phyloP scores from a whole-genome alignment of 1,140 invertebrate species.

The Rhopalosiphum padi region DNA sequence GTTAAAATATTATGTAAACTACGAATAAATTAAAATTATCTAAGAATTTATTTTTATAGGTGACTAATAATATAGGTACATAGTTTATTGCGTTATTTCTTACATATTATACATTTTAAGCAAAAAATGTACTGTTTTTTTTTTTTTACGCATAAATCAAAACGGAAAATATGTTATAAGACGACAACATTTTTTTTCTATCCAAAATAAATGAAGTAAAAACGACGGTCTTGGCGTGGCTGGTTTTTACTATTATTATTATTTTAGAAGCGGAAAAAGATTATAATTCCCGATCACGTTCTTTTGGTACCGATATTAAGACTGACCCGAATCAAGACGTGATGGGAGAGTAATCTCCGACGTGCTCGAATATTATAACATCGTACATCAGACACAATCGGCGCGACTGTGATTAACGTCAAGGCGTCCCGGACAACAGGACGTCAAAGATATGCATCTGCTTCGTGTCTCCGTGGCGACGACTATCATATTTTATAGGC shows the following conservation, averaged over 20 bases:
- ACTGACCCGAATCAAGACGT: slow-evolving; percentile 33
- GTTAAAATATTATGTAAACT: background rate
- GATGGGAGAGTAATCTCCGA: slow-evolving; percentile 13
- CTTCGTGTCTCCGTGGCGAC: background rate
- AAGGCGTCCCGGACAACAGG: background rate
- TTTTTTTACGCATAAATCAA: background rate
- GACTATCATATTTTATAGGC: background rate
- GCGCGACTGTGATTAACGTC: background rate
- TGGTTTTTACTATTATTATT: background rate
- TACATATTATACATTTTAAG: background rate
- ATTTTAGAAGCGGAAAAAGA: background rate
- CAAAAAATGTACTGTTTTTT: background rate
- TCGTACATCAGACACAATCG: slow-evolving; percentile 27
- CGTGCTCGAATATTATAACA: slow-evolving; percentile 2
- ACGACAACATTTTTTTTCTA: background rate
- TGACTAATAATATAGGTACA: background rate
- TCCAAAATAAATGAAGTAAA: background rate
- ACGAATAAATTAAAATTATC: background rate
- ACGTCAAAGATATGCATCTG: background rate
- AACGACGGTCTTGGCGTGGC: background rate
- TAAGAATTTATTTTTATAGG: background rate
- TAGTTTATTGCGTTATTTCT: background rate
- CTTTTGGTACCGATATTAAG: background rate
- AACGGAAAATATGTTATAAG: background rate
- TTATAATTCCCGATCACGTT: background rate